phyloP scores from a whole-genome alignment of 2,888 invertebrate species.

The Liodrosophila aerea region DNA sequence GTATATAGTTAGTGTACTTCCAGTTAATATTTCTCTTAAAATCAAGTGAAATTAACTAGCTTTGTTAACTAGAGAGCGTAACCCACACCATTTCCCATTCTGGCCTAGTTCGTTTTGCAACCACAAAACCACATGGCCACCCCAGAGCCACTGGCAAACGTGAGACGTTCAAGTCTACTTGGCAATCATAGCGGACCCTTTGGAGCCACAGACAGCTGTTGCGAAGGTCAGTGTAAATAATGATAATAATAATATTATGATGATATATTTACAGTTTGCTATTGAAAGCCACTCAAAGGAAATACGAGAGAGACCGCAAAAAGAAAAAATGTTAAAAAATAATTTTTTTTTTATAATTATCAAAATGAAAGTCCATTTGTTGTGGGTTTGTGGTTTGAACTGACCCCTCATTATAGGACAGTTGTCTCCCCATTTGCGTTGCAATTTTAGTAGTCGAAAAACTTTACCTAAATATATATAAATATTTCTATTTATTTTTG shows the following conservation, averaged over 20 bases:
- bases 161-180: constrained; percentile 53
- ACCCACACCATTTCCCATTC: constrained; percentile 20
- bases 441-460: constrained; percentile 38
- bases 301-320: constrained; percentile 35
- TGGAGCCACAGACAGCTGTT: constrained; percentile 29
- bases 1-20: too few species aligned
- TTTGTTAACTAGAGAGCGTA: constrained; percentile 17
- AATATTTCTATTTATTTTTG: constrained; percentile 7
- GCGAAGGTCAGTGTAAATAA: constrained; percentile 48
- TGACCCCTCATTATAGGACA: constrained; percentile 9
- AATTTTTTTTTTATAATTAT: constrained; percentile 26
- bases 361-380: constrained; percentile 55
- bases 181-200: constrained; percentile 37
- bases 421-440: constrained; percentile 34
- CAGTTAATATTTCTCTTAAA: too few species aligned
- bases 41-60: neutral
- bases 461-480: constrained; percentile 4
- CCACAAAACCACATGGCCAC: constrained; percentile 52
- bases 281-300: constrained; percentile 3
- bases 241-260: constrained; percentile 31
- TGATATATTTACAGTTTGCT: constrained; percentile 21
- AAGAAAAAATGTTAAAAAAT: constrained; percentile 20
- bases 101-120: constrained; percentile 32
- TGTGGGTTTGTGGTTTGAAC: constrained; percentile 26
- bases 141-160: constrained; percentile 34